These are phyloP conservation scores for Actinia tenebrosa DNA, from an alignment of 64 coral and sea anemone genomes.

Conservation along the genomic window DNA sequence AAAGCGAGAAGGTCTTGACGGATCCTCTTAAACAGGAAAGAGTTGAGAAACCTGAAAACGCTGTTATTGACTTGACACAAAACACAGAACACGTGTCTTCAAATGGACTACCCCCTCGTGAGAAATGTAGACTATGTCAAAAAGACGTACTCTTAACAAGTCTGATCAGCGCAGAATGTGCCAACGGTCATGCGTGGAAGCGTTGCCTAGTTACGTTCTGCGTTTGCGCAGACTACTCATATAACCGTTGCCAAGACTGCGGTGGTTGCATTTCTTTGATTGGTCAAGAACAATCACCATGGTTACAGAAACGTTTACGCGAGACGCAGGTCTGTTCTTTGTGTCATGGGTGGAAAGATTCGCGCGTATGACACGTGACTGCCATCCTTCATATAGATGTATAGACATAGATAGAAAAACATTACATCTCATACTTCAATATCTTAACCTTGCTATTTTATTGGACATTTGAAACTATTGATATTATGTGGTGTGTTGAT, in stretches of 20 bases:
- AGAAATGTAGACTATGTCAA: conserved; percentile 5
- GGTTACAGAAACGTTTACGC: neutral
- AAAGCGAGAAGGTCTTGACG: neutral
- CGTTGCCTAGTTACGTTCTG: neutral
- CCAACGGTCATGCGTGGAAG: conserved; percentile 10
- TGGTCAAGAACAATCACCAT: conserved; percentile 7
- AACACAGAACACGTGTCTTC: neutral
- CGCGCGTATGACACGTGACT: neutral
- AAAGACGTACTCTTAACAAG: neutral
- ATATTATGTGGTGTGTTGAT: neutral
- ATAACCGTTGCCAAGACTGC: conserved; percentile 21
- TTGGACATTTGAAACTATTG: neutral
- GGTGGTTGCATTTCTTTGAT: conserved; percentile 12
- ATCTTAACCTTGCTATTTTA: neutral
- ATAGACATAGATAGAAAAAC: neutral
- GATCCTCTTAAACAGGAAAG: neutral
- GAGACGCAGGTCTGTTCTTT: neutral
- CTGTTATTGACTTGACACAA: neutral
- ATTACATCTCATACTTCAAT: neutral
- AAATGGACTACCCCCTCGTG: neutral
- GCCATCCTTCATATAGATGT: neutral
- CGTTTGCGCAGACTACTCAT: neutral
- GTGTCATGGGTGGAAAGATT: conserved; percentile 11
- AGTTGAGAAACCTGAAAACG: neutral
- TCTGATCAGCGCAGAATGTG: neutral